Evolutionary conservation across 2,797 vertebrate species (phyloP).

Genomic region (Crocodylus rhombifer): DNA sequence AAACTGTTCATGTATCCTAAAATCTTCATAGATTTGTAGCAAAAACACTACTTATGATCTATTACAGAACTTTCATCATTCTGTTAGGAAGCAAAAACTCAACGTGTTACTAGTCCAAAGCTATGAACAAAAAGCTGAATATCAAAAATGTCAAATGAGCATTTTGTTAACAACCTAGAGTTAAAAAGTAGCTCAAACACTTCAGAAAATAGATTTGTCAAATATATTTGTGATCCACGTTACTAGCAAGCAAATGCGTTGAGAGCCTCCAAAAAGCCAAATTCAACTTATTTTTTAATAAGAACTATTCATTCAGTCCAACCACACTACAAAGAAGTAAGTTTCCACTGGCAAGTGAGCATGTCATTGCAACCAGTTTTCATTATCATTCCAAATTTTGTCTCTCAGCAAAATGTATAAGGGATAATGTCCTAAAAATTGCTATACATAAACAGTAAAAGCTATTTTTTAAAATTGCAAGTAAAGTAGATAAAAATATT

Average conservation of each 20-base stretch:
- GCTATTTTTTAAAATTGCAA: no score
- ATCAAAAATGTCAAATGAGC: background rate
- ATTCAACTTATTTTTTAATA: slow-evolving; percentile 21
- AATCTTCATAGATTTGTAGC: no score
- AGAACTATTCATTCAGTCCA: background rate
- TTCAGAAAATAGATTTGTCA: background rate
- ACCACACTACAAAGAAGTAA: background rate
- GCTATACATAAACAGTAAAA: background rate
- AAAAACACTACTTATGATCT: no score
- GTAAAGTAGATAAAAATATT: no score
- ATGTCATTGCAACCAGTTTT: background rate
- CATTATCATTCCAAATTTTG: background rate
- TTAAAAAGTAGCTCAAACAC: background rate
- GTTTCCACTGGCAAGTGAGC: slow-evolving; percentile 1
- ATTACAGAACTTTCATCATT: no score
- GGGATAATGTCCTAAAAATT: background rate
- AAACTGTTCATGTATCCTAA: no score
- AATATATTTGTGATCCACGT: background rate
- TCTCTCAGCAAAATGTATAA: background rate
- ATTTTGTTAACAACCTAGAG: background rate
- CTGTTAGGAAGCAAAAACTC: no score
- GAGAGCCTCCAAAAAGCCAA: background rate
- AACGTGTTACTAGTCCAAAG: no score
- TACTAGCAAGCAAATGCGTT: background rate
- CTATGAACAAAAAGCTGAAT: no score